Conservation (phyloP, 2,113 vertebrate species). For the Peromyscus leucopus region DNA sequence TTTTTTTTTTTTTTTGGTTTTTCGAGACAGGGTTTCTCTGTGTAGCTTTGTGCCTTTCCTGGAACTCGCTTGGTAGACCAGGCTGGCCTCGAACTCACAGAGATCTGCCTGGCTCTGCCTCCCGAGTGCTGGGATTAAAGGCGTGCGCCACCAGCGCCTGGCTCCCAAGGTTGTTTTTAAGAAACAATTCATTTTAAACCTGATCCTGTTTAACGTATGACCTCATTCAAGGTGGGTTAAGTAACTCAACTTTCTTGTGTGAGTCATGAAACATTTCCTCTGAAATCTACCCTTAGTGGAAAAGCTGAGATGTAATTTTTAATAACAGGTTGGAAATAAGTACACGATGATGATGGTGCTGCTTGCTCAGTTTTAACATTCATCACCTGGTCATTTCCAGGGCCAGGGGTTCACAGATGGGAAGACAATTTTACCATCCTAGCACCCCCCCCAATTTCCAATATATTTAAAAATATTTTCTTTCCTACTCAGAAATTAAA, state of each 20-base stretch:
- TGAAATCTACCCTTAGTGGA: background rate
- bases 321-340: background rate
- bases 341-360: background rate
- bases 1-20: slow-evolving; percentile 13
- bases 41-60: too few relatives aligned
- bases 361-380: background rate
- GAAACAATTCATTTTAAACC: slow-evolving; percentile 8
- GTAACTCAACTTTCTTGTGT: background rate
- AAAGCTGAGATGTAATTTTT: background rate
- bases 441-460: background rate
- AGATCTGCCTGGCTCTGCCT: too few relatives aligned
- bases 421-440: background rate
- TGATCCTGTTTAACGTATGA: background rate
- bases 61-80: too few relatives aligned
- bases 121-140: too few relatives aligned
- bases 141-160: too few relatives aligned
- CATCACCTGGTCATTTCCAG: background rate
- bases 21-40: too few relatives aligned
- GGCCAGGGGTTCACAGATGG: background rate
- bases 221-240: background rate
- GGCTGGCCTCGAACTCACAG: too few relatives aligned
- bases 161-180: background rate
- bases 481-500: background rate
- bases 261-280: slow-evolving; percentile 29
- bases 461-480: background rate